phyloP scores from a whole-genome alignment of 2,888 invertebrate genomes.

The Pteria penguin region DNA sequence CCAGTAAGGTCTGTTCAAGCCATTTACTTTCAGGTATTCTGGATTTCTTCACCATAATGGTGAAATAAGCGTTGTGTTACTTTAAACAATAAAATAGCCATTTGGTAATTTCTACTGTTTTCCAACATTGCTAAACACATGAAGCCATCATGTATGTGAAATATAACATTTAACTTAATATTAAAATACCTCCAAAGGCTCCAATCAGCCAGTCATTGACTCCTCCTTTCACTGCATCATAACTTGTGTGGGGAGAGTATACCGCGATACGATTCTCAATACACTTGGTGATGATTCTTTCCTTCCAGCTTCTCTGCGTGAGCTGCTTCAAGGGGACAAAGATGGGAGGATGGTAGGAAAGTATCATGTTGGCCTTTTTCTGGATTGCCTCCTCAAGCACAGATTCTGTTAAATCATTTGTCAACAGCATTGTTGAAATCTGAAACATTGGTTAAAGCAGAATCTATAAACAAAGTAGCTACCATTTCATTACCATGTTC shows the following conservation, averaged over 20 bases:
- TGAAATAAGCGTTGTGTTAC: too few species aligned
- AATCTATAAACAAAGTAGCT: too few species aligned
- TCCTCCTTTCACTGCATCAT: conserved; percentile 91
- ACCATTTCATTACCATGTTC: too few species aligned
- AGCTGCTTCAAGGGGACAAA: conserved; percentile 91
- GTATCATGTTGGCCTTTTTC: conserved; percentile 87
- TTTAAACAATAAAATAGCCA: too few species aligned
- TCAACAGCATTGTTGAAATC: conserved; percentile 85
- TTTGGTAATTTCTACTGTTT: too few species aligned
- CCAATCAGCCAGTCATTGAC: conserved; percentile 96
- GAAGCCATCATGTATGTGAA: too few species aligned
- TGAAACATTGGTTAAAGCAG: too few species aligned
- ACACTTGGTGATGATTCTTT: conserved; percentile 89
- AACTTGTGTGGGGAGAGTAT: conserved; percentile 95
- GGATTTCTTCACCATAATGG: too few species aligned
- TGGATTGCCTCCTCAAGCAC: conserved; percentile 89
- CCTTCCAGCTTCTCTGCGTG: conserved; percentile 85
- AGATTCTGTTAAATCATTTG: conserved; percentile 94
- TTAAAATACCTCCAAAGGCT: conserved; percentile 85
- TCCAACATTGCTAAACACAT: too few species aligned
- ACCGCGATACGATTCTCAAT: conserved; percentile 91
- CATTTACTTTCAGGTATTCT: too few species aligned
- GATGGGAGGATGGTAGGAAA: conserved; percentile 98
- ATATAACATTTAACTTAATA: too few species aligned
- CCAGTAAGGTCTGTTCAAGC: too few species aligned